A percentile compares a stretch with the other conserved stretches of the same genome.
Evolutionary conservation across 2,797 vertebrate species (phyloP).

Genomic region (Premnoplex brunnescens): DNA sequence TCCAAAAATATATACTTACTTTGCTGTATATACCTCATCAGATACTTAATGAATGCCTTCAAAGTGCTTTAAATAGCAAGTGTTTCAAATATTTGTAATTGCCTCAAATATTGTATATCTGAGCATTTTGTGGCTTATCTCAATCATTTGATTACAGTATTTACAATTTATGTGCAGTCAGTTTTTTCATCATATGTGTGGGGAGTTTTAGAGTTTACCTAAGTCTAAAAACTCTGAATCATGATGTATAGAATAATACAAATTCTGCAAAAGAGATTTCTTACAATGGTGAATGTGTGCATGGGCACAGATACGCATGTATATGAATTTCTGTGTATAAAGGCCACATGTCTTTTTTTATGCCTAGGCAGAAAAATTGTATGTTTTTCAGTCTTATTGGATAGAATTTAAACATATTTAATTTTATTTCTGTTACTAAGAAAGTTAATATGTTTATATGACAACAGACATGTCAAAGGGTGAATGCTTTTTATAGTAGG

Average conservation of each 20-base stretch:
- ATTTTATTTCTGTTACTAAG: not conserved
- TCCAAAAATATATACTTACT: not conserved
- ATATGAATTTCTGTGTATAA: not conserved
- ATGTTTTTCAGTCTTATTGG: not conserved
- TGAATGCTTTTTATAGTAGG: not conserved
- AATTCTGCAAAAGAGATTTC: not conserved
- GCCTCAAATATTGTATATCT: not conserved
- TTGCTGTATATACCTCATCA: not conserved
- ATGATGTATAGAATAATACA: not conserved
- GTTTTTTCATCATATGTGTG: not conserved
- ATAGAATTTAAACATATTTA: not conserved
- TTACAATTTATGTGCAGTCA: not conserved
- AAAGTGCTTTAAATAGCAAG: not conserved
- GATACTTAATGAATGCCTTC: not conserved
- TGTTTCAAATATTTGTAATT: not conserved
- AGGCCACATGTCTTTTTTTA: accelerated
- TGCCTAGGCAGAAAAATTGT: not conserved
- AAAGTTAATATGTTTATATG: not conserved
- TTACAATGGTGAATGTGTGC: not conserved
- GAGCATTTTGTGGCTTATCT: not conserved
- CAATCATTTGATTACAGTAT: not conserved
- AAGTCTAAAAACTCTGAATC: not conserved
- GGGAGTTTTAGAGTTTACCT: not conserved
- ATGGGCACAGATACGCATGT: accelerated
- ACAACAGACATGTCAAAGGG: not conserved